Conservation (phyloP, 2,888 invertebrate genomes). For the Cephus nigrinus region DNA sequence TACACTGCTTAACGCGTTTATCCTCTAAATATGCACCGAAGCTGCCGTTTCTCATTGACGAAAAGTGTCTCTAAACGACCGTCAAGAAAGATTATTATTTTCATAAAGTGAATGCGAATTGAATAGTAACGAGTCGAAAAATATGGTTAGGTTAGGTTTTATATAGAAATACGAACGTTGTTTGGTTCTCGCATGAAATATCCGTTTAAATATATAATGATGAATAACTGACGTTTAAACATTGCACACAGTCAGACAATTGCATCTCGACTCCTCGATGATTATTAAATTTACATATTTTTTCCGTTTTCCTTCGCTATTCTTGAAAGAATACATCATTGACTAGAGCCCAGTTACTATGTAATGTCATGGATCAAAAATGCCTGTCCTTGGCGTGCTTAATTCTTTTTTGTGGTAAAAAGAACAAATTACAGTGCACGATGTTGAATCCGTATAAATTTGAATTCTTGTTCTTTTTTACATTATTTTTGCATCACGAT, state of each 20-base stretch:
- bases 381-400: not conserved
- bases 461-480: not conserved
- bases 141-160: constrained; percentile 21
- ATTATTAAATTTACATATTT: not conserved
- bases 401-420: not conserved
- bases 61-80: not conserved
- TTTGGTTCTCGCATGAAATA: not conserved
- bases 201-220: not conserved
- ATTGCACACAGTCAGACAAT: not conserved
- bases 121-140: constrained; percentile 33
- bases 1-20: not conserved
- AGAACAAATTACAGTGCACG: not conserved
- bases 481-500: not conserved
- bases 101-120: constrained; percentile 5
- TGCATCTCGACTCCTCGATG: not conserved
- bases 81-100: not conserved
- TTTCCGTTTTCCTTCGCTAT: not conserved
- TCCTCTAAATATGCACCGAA: not conserved
- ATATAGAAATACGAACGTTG: not conserved
- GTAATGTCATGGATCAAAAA: not conserved
- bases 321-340: not conserved
- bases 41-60: not conserved
- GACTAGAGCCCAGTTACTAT: not conserved
- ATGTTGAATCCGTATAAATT: not conserved
- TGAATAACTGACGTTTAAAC: not conserved